Base-by-base conservation (phyloP, 2,113 vertebrate species). In the Maccullochella peelii region DNA sequence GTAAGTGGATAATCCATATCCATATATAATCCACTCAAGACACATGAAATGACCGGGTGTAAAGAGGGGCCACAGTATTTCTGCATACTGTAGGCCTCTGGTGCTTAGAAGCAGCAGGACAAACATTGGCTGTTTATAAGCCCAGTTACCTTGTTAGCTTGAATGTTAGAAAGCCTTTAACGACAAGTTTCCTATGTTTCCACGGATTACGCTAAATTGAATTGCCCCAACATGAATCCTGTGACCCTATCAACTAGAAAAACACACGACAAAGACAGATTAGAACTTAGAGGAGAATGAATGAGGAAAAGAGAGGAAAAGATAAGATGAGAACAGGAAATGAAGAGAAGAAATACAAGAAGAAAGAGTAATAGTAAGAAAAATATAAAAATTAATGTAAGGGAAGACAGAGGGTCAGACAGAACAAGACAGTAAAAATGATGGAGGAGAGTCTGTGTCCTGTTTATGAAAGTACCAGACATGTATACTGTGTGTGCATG, bases 21-120 rank as follows among this genome's bases (percentile, higher is more conserved):
- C 59, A 55, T 74, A 71, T 44, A 79, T 73, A 80, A 88, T 80
- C 79, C 73, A 79, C 73, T 88, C 65, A 75, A 62, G n/a, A 83
- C 73, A 77, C 59, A 68, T 80, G 23, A 77, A 80, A 58, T 71
- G 42, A 47, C 55, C 10, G 2, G 62, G 12, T 63, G 57, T 50
- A 73, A 65, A 63, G 16, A 62, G 11, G 10, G 40, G 23, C 23
- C 20, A n/a, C 8, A 12, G 30, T 27, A 12, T 36, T 58, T 30
- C n/a, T 62, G 38, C 57, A 18, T 14, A 36, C n/a, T 38, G 77
- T 2, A 67, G 14, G 27, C 47, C 20, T 44, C 25, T 36, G 27
- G 7, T 59, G 36, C 12, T 44, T 33, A 27, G 14, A 40, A 57
- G 8, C 55, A 75, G 54, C 20, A 9, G 2, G n/a, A 25, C 1